These are phyloP conservation scores for Palythoa caribaeorum DNA, from an alignment of 92 coral and sea anemone species.

Conservation along the genomic window DNA sequence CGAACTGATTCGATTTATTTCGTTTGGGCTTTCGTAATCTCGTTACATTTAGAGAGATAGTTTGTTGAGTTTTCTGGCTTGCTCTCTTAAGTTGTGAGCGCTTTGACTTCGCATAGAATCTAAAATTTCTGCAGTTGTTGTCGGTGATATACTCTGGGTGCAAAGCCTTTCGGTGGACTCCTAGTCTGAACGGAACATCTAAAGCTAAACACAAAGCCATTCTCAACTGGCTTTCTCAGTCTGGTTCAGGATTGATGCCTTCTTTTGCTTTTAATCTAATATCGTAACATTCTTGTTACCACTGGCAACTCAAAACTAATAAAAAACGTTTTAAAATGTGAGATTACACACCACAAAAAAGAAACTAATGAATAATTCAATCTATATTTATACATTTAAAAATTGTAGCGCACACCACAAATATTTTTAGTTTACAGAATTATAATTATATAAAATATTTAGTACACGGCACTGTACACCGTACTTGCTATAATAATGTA, in stretches of 20 bases:
- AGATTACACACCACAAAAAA: slow-evolving; percentile 6
- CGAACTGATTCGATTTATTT: background rate
- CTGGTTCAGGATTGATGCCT: background rate
- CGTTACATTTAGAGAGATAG: background rate
- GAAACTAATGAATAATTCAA: slow-evolving; percentile 8
- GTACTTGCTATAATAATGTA: background rate
- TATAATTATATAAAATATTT: too few species aligned
- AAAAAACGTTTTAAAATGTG: background rate
- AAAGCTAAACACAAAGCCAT: slow-evolving; percentile 19
- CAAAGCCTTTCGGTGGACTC: slow-evolving; percentile 12
- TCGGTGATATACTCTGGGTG: slow-evolving; percentile 5
- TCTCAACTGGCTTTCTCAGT: background rate
- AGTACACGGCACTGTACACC: too few species aligned
- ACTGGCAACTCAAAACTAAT: slow-evolving; percentile 9
- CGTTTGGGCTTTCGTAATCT: slow-evolving; percentile 9
- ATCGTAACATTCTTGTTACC: slow-evolving; percentile 14
- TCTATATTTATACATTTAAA: background rate
- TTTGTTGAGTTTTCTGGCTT: background rate
- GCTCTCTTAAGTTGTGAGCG: slow-evolving; percentile 2
- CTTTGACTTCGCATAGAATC: slow-evolving; percentile 17
- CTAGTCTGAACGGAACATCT: slow-evolving; percentile 6
- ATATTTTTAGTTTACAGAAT: background rate
- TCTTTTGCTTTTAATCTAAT: background rate
- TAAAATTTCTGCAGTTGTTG: slow-evolving; percentile 18
- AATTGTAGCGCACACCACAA: background rate